A percentile compares a stretch with the other conserved stretches of the same genome.
These are phyloP conservation scores for Aurelia aurita DNA, from an alignment of 30 jellyfish, hydroid and myxozoan genomes.

Conservation along the genomic window DNA sequence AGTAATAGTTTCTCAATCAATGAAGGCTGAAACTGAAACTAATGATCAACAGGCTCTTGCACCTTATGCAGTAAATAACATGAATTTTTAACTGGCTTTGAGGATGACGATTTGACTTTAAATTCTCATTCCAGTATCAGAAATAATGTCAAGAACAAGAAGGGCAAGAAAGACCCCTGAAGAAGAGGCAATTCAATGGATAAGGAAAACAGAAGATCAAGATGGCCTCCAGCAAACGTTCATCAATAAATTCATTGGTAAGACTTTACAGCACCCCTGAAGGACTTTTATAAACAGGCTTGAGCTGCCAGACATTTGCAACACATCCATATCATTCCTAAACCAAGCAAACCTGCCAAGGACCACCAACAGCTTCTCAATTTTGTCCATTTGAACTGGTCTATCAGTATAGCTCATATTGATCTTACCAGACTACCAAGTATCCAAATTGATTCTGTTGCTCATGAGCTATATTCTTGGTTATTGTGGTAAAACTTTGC, in stretches of 20 bases:
- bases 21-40: too few species aligned
- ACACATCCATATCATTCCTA: background rate
- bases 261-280: background rate
- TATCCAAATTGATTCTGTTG: too few species aligned
- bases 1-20: too few species aligned
- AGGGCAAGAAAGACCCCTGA: slow-evolving; percentile 1
- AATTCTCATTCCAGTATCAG: background rate
- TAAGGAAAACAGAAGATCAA: background rate
- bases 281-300: background rate
- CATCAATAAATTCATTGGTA: background rate
- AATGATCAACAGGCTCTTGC: background rate
- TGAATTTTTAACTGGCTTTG: background rate
- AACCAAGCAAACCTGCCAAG: background rate
- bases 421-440: slow-evolving; percentile 1
- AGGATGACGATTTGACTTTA: background rate
- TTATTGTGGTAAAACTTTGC: background rate
- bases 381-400: background rate
- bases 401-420: background rate
- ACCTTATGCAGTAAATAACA: background rate
- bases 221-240: background rate
- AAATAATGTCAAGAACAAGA: background rate
- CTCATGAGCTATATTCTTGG: too few species aligned
- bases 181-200: slow-evolving; percentile 3
- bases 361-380: background rate
- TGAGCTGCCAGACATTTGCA: background rate